These are phyloP conservation scores for Otus sunia DNA, from an alignment of 2,113 vertebrate species.

Conservation along the genomic window DNA sequence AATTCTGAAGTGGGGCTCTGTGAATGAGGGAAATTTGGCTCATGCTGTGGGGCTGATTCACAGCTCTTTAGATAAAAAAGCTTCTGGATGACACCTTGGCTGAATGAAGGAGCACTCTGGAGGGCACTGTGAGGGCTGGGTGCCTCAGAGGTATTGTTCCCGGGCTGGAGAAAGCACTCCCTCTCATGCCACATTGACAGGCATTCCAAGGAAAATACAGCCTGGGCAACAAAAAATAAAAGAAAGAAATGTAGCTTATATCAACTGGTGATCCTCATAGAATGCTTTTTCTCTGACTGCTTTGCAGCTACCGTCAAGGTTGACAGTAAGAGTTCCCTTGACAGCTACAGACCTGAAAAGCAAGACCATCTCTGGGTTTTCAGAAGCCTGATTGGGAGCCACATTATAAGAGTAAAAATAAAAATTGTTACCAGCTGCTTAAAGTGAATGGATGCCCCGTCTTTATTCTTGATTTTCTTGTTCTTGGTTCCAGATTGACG, in stretches of 20 bases:
- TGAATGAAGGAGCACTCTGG: not conserved
- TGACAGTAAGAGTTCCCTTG: constrained; percentile 5
- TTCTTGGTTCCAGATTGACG: not conserved
- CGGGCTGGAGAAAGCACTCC: not conserved
- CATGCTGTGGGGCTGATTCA: not conserved
- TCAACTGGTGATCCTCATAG: not conserved
- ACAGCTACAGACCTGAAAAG: not conserved
- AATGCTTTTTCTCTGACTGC: not conserved
- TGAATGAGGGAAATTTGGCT: constrained; percentile 8
- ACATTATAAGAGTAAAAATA: not conserved
- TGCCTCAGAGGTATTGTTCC: not conserved
- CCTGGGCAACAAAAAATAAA: not conserved
- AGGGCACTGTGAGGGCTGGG: not conserved
- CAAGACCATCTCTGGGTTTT: not conserved
- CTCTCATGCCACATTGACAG: not conserved
- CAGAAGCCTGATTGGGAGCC: not conserved
- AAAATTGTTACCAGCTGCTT: not conserved
- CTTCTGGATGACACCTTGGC: not conserved
- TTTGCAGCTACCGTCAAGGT: not conserved
- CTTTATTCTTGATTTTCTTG: not conserved
- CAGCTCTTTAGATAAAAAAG: not conserved
- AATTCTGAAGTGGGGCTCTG: not conserved
- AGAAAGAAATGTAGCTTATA: not conserved
- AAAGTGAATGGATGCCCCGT: not conserved
- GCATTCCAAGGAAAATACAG: not conserved